A percentile compares a stretch with the other conserved stretches of the same genome.
Conservation (phyloP, 2,888 invertebrate genomes). For the Watsonalla cultraria region DNA sequence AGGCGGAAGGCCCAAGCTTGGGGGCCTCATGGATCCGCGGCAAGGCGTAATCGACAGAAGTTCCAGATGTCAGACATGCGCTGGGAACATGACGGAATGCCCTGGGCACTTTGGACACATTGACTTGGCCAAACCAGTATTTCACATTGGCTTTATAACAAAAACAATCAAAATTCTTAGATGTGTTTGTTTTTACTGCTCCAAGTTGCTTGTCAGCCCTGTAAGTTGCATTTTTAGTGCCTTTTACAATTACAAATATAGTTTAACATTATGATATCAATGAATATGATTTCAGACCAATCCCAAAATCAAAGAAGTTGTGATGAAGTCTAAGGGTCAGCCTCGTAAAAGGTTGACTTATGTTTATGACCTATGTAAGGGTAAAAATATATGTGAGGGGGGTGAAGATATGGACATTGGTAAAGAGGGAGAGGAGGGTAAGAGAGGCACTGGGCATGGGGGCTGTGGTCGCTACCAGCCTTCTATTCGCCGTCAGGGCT, state of each 20-base stretch:
- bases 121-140: constrained; percentile 98
- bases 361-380: constrained; percentile 98
- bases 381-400: constrained; percentile 98
- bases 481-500: constrained; percentile 90
- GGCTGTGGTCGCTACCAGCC: constrained; percentile 99
- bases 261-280: neutral
- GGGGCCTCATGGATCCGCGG: constrained; percentile 99
- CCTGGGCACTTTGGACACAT: constrained; percentile 99
- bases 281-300: constrained; percentile 81
- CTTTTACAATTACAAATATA: constrained; percentile 14
- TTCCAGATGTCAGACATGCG: constrained; percentile 96
- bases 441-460: constrained; percentile 85
- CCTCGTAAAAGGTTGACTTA: constrained; percentile 95
- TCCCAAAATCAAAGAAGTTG: constrained; percentile 95
- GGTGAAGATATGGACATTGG: constrained; percentile 98
- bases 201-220: constrained; percentile 96
- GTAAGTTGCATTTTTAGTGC: constrained; percentile 77
- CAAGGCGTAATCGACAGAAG: constrained; percentile 98
- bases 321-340: constrained; percentile 97
- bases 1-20: constrained; percentile 97
- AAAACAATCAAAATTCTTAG: constrained; percentile 98
- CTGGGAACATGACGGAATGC: constrained; percentile 98
- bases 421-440: constrained; percentile 84
- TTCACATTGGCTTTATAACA: constrained; percentile 97
- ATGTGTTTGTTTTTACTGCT: constrained; percentile 99